Conservation (phyloP, 2,797 vertebrate genomes). For the Cottoperca gobio region DNA sequence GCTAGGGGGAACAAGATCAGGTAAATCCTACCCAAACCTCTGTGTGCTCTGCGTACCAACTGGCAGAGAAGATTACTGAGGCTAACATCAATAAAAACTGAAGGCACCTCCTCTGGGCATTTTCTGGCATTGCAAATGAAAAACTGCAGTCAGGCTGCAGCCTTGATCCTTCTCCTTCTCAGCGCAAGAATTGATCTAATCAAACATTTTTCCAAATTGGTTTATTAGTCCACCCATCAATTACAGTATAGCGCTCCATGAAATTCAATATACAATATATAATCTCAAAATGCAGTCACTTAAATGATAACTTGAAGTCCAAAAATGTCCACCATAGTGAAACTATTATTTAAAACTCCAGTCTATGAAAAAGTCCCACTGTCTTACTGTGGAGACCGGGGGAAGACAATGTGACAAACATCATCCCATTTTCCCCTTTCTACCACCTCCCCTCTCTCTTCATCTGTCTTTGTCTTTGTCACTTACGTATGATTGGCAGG, state of each 20-base stretch:
- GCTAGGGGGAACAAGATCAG: constrained; percentile 9
- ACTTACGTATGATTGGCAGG: constrained; percentile 36
- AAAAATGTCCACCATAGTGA: background rate
- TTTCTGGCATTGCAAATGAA: constrained; percentile 40
- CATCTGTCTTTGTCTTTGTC: constrained; percentile 23
- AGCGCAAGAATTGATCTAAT: background rate
- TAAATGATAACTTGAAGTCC: background rate
- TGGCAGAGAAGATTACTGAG: constrained; percentile 25
- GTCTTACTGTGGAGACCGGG: background rate
- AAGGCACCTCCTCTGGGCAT: constrained; percentile 28
- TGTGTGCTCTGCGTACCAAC: constrained; percentile 25
- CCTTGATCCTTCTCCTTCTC: background rate
- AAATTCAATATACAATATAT: background rate
- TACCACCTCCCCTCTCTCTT: background rate
- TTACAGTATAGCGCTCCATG: background rate
- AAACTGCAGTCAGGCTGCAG: constrained; percentile 1
- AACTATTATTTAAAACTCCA: background rate
- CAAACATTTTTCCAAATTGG: background rate
- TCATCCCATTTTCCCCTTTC: background rate
- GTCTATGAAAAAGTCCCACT: background rate
- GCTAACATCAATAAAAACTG: constrained; percentile 31
- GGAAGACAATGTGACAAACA: background rate
- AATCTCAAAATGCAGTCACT: background rate
- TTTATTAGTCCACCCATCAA: background rate
- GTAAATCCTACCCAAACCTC: constrained; percentile 30